Evolutionary conservation across 2,797 vertebrate species (phyloP).

Genomic region (Esox masquinongy): DNA sequence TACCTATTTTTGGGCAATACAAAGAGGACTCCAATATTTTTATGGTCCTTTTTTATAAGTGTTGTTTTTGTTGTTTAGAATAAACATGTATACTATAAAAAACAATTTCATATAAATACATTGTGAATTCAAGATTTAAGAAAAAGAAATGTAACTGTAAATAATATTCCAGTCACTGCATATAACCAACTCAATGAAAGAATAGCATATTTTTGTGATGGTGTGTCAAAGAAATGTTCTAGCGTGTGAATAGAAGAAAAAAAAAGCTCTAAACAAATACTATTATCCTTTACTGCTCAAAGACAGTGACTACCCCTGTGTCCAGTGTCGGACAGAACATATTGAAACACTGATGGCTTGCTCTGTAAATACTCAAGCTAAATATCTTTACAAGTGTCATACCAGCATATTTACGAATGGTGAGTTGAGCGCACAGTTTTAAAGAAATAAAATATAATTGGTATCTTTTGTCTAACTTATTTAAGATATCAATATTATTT

Average conservation of each 20-base stretch:
- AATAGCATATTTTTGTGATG: slow-evolving; percentile 97
- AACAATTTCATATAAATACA: slow-evolving; percentile 81
- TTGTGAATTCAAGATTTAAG: slow-evolving; percentile 87
- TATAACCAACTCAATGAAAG: slow-evolving; percentile 93
- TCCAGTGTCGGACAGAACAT: slow-evolving; percentile 66
- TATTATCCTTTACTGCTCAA: slow-evolving; percentile 71
- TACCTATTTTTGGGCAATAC: slow-evolving; percentile 99
- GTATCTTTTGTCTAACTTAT: slow-evolving; percentile 67
- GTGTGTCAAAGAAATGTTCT: slow-evolving; percentile 86
- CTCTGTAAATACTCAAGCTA: slow-evolving; percentile 81
- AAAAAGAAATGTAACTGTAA: slow-evolving; percentile 88
- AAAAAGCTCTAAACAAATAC: slow-evolving; percentile 73
- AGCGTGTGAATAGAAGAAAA: slow-evolving; percentile 75
- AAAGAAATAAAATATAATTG: slow-evolving; percentile 63
- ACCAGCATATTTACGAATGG: slow-evolving; percentile 85
- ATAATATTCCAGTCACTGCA: slow-evolving; percentile 97
- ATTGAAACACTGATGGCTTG: slow-evolving; percentile 64
- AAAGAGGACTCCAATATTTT: slow-evolving; percentile 95
- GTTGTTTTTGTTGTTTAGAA: slow-evolving; percentile 93
- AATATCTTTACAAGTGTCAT: slow-evolving; percentile 82
- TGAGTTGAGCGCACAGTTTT: slow-evolving; percentile 77
- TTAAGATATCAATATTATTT: slow-evolving; percentile 54
- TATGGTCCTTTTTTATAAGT: slow-evolving; percentile 96
- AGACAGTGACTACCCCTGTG: slow-evolving; percentile 66
- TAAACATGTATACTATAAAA: slow-evolving; percentile 72